These are phyloP conservation scores for Bagarius yarrelli DNA, from an alignment of 2,113 vertebrate genomes.

Conservation along the genomic window DNA sequence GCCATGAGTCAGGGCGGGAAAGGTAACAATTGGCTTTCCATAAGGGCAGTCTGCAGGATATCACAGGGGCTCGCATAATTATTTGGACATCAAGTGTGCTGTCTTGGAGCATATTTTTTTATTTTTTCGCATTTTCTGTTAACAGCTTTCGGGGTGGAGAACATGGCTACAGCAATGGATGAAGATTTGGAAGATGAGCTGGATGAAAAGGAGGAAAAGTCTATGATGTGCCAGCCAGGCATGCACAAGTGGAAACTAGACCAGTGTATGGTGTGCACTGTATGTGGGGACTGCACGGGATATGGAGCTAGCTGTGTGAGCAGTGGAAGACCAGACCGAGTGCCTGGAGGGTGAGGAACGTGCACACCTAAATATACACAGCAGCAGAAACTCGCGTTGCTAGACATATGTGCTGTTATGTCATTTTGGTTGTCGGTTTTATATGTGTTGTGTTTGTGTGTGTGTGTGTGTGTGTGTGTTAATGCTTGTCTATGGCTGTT, in stretches of 20 bases:
- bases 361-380: neutral
- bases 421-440: neutral
- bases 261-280: conserved; percentile 98
- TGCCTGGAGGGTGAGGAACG: conserved; percentile 90
- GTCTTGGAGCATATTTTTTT: neutral
- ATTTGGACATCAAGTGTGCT: neutral
- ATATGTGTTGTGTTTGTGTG: neutral
- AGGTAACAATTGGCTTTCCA: conserved; percentile 68
- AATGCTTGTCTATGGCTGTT: neutral
- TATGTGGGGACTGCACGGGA: conserved; percentile 96
- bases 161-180: conserved; percentile 99
- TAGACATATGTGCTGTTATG: conserved; percentile 5
- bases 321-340: conserved; percentile 92
- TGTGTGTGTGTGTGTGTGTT: conserved; percentile 17
- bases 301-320: conserved; percentile 98
- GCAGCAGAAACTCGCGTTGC: neutral
- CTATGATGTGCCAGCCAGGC: conserved; percentile 97
- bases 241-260: conserved; percentile 99
- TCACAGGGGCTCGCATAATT: too few species aligned
- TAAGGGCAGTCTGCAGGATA: neutral
- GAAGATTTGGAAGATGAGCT: conserved; percentile 96
- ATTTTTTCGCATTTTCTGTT: neutral
- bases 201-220: conserved; percentile 97
- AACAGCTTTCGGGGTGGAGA: conserved; percentile 92
- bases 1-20: conserved; percentile 93